These are phyloP conservation scores for Spicauda simplicius DNA, from an alignment of 2,888 invertebrate species.

Conservation along the genomic window DNA sequence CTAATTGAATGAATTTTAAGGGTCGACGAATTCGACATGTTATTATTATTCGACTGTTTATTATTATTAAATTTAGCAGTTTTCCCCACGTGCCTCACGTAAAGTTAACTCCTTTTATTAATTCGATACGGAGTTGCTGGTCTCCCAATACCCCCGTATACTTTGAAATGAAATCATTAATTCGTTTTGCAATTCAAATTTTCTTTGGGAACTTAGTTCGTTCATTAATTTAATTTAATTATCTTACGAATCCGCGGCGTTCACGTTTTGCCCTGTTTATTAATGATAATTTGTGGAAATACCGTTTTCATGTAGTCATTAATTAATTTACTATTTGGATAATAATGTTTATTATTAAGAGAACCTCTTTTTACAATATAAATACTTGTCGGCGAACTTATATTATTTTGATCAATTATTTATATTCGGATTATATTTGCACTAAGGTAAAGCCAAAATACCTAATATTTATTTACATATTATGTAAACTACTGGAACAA, in stretches of 20 bases:
- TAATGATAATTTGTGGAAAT: constrained; percentile 40
- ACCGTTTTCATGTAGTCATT: constrained; percentile 20
- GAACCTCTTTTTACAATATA: too few relatives aligned
- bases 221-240: constrained; percentile 55
- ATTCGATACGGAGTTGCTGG: constrained; percentile 3
- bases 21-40: too few relatives aligned
- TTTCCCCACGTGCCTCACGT: constrained; percentile 1
- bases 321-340: background rate
- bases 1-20: too few relatives aligned
- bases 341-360: too few relatives aligned
- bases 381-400: too few relatives aligned
- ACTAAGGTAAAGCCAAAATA: too few relatives aligned
- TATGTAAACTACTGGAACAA: too few relatives aligned
- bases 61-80: background rate
- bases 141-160: constrained; percentile 20
- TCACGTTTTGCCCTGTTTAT: constrained; percentile 42
- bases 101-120: constrained; percentile 7
- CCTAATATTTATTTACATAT: too few relatives aligned
- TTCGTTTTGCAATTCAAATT: constrained; percentile 61
- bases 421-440: too few relatives aligned
- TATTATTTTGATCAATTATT: too few relatives aligned
- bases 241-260: constrained; percentile 44
- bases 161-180: constrained; percentile 53
- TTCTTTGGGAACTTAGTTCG: constrained; percentile 48
- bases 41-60: too few relatives aligned